Evolutionary conservation across 2,113 vertebrate species (phyloP), one percentile per base, ranked within the genome.

Genomic region (Centropus bengalensis): DNA sequence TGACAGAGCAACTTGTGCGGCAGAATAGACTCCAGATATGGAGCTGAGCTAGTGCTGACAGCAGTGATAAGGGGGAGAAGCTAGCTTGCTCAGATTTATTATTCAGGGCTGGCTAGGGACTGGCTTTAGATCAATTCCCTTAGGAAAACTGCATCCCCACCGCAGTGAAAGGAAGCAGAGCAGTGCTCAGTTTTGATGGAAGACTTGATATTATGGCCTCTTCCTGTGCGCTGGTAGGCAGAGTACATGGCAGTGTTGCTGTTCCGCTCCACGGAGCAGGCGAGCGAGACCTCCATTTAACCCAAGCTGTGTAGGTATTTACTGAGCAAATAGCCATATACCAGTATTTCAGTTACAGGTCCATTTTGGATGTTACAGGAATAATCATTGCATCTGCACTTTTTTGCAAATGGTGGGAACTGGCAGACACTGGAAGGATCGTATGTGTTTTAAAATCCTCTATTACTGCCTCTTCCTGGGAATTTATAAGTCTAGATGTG

Each of bases 41-140:
- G 79, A 91, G 70, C 91, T 90, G 86, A 85, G 54, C 44, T 68
- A 52, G 21, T 47, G 44, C 67, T 94, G 88, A 86, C 80, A 90
- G 76, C 58, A 58, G 51, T 40, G 84, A 38, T 63, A 62, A 58
- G 66, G 45, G 59, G 64, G 40, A 77, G 66, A 81, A 71, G 24
- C 30, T 51, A 85, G 24, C n/a, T 22, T 69, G 75, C 27, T 89
- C 58, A 45, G 28, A 62, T 70, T 70, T 66, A 27, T 19, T 86
- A 77, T 88, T 82, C 79, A 83, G 52, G 42, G 51, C 36, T 73
- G 55, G 40, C 26, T 44, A 49, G 47, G 54, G 82, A 28, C 59
- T 80, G n/a, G 42, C 82, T 88, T 69, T 58, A 67, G 68, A 86
- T 80, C 71, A 82, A 21, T 8, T 66, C 68, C 51, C 59, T 55